Base-by-base conservation (phyloP, 1,140 invertebrate genomes). In the Drosophila mauritiana region DNA sequence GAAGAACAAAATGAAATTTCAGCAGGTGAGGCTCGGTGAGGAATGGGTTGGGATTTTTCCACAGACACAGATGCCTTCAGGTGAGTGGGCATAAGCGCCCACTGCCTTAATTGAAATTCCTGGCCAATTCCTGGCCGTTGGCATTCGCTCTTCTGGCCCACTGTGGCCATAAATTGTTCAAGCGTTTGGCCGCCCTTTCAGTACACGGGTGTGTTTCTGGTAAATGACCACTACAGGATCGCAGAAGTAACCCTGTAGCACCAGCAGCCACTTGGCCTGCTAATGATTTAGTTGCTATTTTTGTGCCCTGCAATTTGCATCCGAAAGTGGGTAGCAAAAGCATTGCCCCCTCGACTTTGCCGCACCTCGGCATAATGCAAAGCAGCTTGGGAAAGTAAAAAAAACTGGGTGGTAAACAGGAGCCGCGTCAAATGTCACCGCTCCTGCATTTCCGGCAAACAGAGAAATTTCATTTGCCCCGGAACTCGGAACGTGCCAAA, bases 211-310 rank as follows among this genome's bases (percentile, higher is more conserved):
- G 48, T 40, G 62, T 42, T 34, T 48, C 37, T 57, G 22, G 54
- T 68, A 68, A 77, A 77, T 77, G 78, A 73, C 82, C 83, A 85
- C 82, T 85, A 75, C 64, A 78, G 59, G 74, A 31, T 39, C 31
- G 53, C 43, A 59, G 25, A 52, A 52, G 31, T 20, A 76, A 43
- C 25, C 20, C 34, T 22, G 31, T 22, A 56, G 34, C 46, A 43
- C 36, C 61, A 42, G 58, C 39, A 27, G n/a, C 42, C 11, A 55
- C 34, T 42, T 61, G 55, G 77, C 73, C 83, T 78, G 82, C 79
- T 88, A 88, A 88, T 86, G 82, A 86, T 86, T 88, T 88, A 86
- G 83, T 78, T 83, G 79, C 70, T 79, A 78, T 88, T 86, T 86
- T 88, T 82, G 54, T 63, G 83, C 55, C 31, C 53, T 52, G 46